Conservation (phyloP, 2,888 invertebrate genomes). For the Hirtodrosophila confusa region DNA sequence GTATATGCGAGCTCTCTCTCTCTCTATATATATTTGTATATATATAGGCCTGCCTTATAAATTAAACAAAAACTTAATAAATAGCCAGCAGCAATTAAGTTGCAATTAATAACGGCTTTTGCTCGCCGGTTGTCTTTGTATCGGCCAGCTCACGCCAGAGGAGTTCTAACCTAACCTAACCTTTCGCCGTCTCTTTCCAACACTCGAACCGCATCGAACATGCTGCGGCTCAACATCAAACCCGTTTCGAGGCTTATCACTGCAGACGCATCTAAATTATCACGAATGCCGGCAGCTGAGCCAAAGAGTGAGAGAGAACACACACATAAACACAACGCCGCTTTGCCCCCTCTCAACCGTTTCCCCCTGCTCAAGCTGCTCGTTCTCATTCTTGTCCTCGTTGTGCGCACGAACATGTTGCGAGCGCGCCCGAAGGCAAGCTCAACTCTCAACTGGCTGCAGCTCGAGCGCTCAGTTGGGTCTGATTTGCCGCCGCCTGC, state of each 20-base stretch:
- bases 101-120: constrained; percentile 75
- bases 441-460: constrained; percentile 34
- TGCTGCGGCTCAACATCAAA: constrained; percentile 67
- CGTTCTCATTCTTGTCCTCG: constrained; percentile 10
- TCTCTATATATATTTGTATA: constrained; percentile 17
- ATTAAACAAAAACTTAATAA: constrained; percentile 79
- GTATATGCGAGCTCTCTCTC: neutral
- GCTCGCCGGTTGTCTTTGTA: constrained; percentile 33
- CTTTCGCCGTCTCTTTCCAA: constrained; percentile 27
- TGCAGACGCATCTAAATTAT: constrained; percentile 70
- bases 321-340: constrained; percentile 68
- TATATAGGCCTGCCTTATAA: constrained; percentile 56
- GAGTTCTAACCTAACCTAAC: constrained; percentile 7
- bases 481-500: constrained; percentile 28
- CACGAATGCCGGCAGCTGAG: constrained; percentile 70
- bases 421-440: constrained; percentile 42
- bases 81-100: constrained; percentile 68
- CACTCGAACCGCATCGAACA: constrained; percentile 55
- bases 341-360: constrained; percentile 14
- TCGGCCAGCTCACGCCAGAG: constrained; percentile 7
- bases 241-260: constrained; percentile 75
- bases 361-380: constrained; percentile 4
- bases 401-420: constrained; percentile 67
- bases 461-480: constrained; percentile 41
- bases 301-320: constrained; percentile 20